Percentiles rank a stretch among this genome's conserved stretches.
These are phyloP conservation scores for Caenorhabditis sinica DNA, from an alignment of 2,888 invertebrate genomes.

Conservation along the genomic window DNA sequence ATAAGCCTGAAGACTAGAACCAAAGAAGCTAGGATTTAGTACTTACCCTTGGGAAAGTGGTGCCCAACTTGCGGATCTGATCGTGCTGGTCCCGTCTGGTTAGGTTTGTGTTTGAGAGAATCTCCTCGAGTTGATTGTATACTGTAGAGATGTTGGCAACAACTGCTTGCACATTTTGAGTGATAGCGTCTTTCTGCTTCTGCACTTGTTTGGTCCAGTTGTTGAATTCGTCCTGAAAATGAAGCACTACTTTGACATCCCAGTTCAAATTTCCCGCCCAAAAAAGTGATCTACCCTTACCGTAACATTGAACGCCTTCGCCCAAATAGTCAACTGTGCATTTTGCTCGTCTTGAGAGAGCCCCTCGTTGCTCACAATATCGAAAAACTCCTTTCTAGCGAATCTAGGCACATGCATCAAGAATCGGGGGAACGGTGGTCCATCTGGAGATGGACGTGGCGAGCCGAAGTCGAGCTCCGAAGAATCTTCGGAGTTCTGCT, in stretches of 20 bases:
- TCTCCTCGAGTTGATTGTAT: constrained; percentile 44
- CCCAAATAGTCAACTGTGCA: constrained; percentile 55
- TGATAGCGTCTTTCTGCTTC: constrained; percentile 43
- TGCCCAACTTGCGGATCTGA: constrained; percentile 40
- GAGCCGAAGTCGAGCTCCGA: constrained; percentile 22
- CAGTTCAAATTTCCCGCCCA: background rate
- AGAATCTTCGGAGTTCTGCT: constrained; percentile 24
- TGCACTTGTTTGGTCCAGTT: constrained; percentile 57
- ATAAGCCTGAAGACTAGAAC: too few relatives aligned
- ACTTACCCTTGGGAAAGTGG: constrained; percentile 52
- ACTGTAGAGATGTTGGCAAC: constrained; percentile 60
- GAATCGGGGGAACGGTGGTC: constrained; percentile 50
- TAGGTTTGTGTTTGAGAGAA: constrained; percentile 50
- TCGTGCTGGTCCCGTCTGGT: constrained; percentile 54
- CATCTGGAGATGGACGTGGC: constrained; percentile 43
- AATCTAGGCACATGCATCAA: constrained; percentile 50
- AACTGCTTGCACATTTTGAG: constrained; percentile 46
- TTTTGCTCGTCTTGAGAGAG: constrained; percentile 50
- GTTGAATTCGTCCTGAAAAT: constrained; percentile 54
- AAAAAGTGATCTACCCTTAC: constrained; percentile 11
- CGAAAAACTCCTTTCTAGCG: constrained; percentile 59
- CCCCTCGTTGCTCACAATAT: constrained; percentile 57
- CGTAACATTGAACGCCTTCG: constrained; percentile 61
- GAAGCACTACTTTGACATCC: background rate
- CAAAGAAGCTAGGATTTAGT: background rate